Percentiles rank a stretch among this genome's conserved stretches.
Conservation (phyloP, 2,888 invertebrate species). For the Hecatera dysodea region DNA sequence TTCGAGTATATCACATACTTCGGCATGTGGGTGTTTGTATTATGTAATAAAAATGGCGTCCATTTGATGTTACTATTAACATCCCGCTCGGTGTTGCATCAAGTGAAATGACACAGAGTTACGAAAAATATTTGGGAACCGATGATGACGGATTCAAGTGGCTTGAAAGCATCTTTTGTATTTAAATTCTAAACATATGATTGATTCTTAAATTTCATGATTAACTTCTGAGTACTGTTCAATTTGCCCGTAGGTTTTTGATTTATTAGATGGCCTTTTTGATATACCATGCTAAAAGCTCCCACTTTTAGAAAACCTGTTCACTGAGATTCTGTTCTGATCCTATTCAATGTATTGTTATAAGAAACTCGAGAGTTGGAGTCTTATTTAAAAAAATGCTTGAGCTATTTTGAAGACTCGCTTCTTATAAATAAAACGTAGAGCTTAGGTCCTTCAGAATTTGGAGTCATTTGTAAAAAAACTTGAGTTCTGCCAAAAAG, state of each 20-base stretch:
- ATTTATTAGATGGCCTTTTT: neutral
- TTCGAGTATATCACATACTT: slow-evolving; percentile 79
- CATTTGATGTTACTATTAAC: slow-evolving; percentile 80
- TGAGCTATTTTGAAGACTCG: too few relatives aligned
- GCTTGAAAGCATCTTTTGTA: neutral
- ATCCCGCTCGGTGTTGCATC: slow-evolving; percentile 78
- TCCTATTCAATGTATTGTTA: too few relatives aligned
- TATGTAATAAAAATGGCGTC: slow-evolving; percentile 86
- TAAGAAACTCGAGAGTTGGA: too few relatives aligned
- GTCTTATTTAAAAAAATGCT: too few relatives aligned
- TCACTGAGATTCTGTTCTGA: too few relatives aligned
- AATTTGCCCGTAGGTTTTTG: neutral
- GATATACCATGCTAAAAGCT: neutral
- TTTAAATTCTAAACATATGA: neutral
- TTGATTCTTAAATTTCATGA: neutral
- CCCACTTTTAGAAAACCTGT: neutral
- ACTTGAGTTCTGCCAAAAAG: too few relatives aligned
- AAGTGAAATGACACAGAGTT: slow-evolving; percentile 73
- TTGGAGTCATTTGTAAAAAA: too few relatives aligned
- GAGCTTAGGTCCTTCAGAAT: too few relatives aligned
- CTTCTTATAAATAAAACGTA: too few relatives aligned
- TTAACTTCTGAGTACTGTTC: neutral
- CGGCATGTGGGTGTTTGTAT: slow-evolving; percentile 78
- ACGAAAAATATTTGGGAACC: slow-evolving; percentile 53
- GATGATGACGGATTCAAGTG: too few relatives aligned